Percentiles rank a stretch among this genome's conserved stretches.
Evolutionary conservation across 1,140 invertebrate species (phyloP).

Genomic region (Brachionus manjavacas): DNA sequence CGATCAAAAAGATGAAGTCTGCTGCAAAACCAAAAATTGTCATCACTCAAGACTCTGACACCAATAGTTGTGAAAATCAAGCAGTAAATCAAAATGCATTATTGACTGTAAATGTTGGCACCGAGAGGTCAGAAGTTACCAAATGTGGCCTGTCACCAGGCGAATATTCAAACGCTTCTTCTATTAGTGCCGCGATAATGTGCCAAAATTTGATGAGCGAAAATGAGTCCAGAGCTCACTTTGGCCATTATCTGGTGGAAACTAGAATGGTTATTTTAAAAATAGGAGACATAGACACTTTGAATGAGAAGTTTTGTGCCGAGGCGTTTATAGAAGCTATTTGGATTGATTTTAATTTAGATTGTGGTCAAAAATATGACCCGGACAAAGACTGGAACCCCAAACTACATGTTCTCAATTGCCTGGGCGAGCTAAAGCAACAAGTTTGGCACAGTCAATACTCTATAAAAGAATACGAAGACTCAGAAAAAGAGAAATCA

Average conservation of each 20-base stretch:
- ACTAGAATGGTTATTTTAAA: constrained; percentile 43
- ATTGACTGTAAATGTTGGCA: background rate
- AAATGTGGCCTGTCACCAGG: background rate
- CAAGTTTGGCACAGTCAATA: constrained; percentile 31
- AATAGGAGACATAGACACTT: constrained; percentile 45
- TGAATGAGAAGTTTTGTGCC: constrained; percentile 44
- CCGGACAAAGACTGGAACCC: constrained; percentile 20
- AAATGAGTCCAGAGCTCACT: background rate
- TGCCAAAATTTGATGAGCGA: background rate
- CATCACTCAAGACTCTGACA: background rate
- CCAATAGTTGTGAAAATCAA: background rate
- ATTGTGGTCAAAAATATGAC: background rate
- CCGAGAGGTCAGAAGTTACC: background rate
- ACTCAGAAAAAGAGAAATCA: background rate
- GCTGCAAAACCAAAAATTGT: background rate
- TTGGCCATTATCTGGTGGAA: background rate
- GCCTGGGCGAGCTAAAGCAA: constrained; percentile 4
- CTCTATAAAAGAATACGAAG: background rate
- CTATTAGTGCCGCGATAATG: background rate
- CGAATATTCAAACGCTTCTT: background rate
- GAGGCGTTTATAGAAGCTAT: constrained; percentile 43
- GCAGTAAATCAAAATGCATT: background rate
- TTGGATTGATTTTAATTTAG: constrained; percentile 32
- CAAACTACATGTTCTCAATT: background rate
- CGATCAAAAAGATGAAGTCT: constrained; percentile 13